Evolutionary conservation across 1,140 invertebrate species (phyloP).

Genomic region (Phenacoccus solenopsis): DNA sequence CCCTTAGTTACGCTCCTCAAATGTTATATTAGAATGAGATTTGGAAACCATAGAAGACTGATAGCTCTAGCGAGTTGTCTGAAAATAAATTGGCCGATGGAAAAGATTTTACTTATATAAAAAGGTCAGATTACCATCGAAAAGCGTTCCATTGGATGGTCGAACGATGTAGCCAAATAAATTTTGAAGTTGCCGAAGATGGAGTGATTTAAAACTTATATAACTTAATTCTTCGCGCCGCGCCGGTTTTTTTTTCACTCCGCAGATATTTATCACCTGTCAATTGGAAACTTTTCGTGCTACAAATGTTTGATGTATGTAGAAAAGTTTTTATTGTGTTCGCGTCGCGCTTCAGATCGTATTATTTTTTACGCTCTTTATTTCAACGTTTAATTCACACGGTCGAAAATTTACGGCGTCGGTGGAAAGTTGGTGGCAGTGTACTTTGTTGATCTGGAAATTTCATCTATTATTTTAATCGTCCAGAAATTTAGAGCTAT

Average conservation of each 20-base stretch:
- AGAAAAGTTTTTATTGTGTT: background rate
- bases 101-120: background rate
- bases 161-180: background rate
- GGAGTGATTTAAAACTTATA: background rate
- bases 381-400: too few relatives aligned
- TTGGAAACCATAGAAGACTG: too few relatives aligned
- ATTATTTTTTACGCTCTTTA: too few relatives aligned
- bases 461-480: too few relatives aligned
- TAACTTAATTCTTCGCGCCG: constrained; percentile 3
- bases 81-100: background rate
- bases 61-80: too few relatives aligned
- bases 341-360: background rate
- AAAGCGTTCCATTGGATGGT: background rate
- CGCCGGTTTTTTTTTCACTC: background rate
- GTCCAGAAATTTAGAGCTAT: too few relatives aligned
- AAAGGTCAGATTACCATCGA: background rate
- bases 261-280: background rate
- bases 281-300: background rate
- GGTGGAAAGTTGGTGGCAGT: too few relatives aligned
- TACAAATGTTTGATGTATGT: background rate
- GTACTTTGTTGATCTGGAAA: too few relatives aligned
- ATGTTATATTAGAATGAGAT: too few relatives aligned
- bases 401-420: too few relatives aligned
- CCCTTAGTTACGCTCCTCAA: too few relatives aligned
- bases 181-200: background rate